These are phyloP conservation scores for Limnothrissa miodon DNA, from an alignment of 2,113 vertebrate genomes.

Conservation along the genomic window DNA sequence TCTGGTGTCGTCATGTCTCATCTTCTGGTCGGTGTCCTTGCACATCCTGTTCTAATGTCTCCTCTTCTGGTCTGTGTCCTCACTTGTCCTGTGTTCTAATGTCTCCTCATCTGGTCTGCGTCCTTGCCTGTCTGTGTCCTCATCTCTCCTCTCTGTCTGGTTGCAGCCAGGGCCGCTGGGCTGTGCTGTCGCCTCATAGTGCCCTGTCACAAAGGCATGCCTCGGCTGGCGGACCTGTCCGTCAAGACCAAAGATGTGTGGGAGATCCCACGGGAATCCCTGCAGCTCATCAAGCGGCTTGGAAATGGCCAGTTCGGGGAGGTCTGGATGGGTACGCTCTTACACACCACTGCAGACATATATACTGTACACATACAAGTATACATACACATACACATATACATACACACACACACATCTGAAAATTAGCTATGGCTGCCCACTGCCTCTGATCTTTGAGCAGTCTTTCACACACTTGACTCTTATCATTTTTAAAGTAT, in stretches of 20 bases:
- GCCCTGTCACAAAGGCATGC: conserved; percentile 99
- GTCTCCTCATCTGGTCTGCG: too few species aligned
- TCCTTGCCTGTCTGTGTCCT: background rate
- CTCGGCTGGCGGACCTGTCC: conserved; percentile 97
- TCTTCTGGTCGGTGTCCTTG: background rate
- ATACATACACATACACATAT: too few species aligned
- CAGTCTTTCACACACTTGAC: background rate
- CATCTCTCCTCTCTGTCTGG: background rate
- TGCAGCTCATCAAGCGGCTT: conserved; percentile 99
- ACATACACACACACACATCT: too few species aligned
- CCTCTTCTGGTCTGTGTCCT: background rate
- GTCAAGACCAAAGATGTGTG: conserved; percentile 99
- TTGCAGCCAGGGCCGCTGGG: conserved; percentile 93
- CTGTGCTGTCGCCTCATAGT: conserved; percentile 97
- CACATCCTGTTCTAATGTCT: too few species aligned
- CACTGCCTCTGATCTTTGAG: background rate
- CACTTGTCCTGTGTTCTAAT: background rate
- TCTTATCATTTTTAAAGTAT: too few species aligned
- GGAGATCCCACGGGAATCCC: conserved; percentile 98
- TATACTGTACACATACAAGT: too few species aligned
- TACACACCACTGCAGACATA: background rate
- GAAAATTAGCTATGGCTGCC: too few species aligned
- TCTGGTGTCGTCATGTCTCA: background rate
- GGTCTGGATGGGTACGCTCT: conserved; percentile 97
- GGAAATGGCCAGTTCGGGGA: conserved; percentile 99